A percentile compares a stretch with the other conserved stretches of the same genome.
Conservation (phyloP, 2,888 invertebrate genomes). For the Orthosia incerta region DNA sequence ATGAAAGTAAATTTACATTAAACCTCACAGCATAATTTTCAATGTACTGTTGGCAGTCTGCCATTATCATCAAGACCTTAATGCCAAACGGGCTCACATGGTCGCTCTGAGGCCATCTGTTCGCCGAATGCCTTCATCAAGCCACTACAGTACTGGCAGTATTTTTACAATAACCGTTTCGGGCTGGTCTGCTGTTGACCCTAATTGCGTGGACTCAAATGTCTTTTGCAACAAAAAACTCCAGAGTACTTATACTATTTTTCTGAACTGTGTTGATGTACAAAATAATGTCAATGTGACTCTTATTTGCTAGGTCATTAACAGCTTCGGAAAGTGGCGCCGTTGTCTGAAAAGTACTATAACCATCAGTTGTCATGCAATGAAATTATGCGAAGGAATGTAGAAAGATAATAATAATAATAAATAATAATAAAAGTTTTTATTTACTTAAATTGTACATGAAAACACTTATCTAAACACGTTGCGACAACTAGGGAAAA, state of each 20-base stretch:
- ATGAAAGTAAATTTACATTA: conserved; percentile 40
- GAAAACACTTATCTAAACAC: no score
- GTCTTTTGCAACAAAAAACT: not conserved
- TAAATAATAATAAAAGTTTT: no score
- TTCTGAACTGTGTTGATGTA: not conserved
- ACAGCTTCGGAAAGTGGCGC: no score
- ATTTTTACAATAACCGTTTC: conserved; percentile 10
- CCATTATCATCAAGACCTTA: conserved; percentile 45
- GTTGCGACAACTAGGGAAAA: no score
- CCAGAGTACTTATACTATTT: no score
- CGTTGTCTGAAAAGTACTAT: no score
- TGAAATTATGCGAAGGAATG: no score
- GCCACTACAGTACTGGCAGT: not conserved
- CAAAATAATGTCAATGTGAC: not conserved
- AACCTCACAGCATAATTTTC: conserved; percentile 37
- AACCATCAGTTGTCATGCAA: no score
- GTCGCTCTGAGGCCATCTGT: conserved; percentile 30
- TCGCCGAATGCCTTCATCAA: conserved; percentile 34
- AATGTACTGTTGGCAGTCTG: conserved; percentile 41
- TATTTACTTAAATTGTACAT: no score
- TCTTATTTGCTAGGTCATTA: no score
- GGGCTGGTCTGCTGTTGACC: not conserved
- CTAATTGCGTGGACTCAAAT: conserved; percentile 5
- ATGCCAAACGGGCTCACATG: conserved; percentile 21
- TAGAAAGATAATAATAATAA: no score